Base-by-base conservation (phyloP, 2,888 invertebrate genomes). In the Lampropteryx suffumata region DNA sequence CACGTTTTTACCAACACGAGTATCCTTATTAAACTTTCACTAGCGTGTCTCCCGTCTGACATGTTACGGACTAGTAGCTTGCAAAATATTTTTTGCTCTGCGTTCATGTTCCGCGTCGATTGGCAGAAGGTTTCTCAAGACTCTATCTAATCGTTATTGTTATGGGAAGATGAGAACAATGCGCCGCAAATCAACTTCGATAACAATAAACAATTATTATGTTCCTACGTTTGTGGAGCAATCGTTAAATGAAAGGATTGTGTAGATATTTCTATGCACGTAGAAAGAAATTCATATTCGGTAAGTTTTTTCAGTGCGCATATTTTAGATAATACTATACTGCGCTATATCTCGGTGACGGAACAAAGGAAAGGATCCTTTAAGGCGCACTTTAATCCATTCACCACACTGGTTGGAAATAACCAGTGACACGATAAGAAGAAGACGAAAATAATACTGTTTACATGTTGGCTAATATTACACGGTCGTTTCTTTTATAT, bases 101-200 rank as follows among this genome's bases (percentile, higher is more conserved):
- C 26, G 43, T 49, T 57, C 43, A 41, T 49, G 55, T 65, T 62
- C 61, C 62, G 59, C 40, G 41, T 53, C 35, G 29, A 34, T 39
- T 28, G 28, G 24, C 24, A 34, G 34, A 21, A 5, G 13, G 30
- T 43, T 50, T 33, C 43, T 33, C 37, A 50, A 26, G 40, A 45
- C 13, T 6, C 8, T 9, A 11, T 10, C 11, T 40, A 46, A 34
- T 46, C 8, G 32, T 13, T 46, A 21, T 28, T 39, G 33, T 17
- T 36, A 49, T 58, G 56, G 49, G 55, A 61, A 58, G 41, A 49
- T 26, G 41, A 49, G 46, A 56, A 61, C 58, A 58, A 58, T 58
- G 51, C 11, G 11, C 26, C 10, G 27, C 43, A 50, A 60, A 50
- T 55, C 46, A 53, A 47, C 41, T 48, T 39, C 29, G 49, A 54